Conservation (phyloP, 2,113 vertebrate species). For the Sander lucioperca region DNA sequence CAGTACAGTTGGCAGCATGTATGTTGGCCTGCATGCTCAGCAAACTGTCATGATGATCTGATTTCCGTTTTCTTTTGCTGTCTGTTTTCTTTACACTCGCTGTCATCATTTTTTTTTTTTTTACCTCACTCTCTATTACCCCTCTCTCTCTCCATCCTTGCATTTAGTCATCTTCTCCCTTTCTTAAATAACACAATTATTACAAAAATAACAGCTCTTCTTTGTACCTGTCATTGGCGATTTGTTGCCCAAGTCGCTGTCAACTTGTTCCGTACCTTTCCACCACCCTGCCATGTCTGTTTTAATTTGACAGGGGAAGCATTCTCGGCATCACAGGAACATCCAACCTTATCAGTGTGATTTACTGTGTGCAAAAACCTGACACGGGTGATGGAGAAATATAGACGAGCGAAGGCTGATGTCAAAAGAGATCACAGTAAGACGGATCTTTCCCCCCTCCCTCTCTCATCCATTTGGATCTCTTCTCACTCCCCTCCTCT, state of each 20-base stretch:
- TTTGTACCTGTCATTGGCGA: slow-evolving; percentile 57
- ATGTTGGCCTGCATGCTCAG: slow-evolving; percentile 60
- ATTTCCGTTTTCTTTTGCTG: slow-evolving; percentile 32
- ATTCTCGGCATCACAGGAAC: slow-evolving; percentile 70
- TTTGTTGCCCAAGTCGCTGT: slow-evolving; percentile 64
- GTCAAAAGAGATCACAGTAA: slow-evolving; percentile 73
- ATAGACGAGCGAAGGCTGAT: slow-evolving; percentile 74
- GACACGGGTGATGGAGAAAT: slow-evolving; percentile 75
- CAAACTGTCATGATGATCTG: slow-evolving; percentile 61
- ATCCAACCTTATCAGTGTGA: slow-evolving; percentile 75
- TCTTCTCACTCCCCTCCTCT: slow-evolving; percentile 46
- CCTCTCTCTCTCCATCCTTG: neutral
- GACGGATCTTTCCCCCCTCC: slow-evolving; percentile 35
- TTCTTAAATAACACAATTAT: slow-evolving; percentile 70
- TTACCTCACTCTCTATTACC: neutral
- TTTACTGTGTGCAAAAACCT: slow-evolving; percentile 65
- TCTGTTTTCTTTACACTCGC: slow-evolving; percentile 6
- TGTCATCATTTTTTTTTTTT: slow-evolving; percentile 11
- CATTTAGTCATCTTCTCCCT: slow-evolving; percentile 1
- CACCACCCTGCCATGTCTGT: slow-evolving; percentile 49
- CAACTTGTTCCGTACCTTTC: slow-evolving; percentile 57
- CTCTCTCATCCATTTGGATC: slow-evolving; percentile 49
- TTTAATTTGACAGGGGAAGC: slow-evolving; percentile 62
- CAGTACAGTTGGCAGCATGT: slow-evolving; percentile 47
- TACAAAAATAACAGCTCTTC: slow-evolving; percentile 65